phyloP scores from a whole-genome alignment of 2,113 vertebrate species.

The Apistogramma diplotaenia region DNA sequence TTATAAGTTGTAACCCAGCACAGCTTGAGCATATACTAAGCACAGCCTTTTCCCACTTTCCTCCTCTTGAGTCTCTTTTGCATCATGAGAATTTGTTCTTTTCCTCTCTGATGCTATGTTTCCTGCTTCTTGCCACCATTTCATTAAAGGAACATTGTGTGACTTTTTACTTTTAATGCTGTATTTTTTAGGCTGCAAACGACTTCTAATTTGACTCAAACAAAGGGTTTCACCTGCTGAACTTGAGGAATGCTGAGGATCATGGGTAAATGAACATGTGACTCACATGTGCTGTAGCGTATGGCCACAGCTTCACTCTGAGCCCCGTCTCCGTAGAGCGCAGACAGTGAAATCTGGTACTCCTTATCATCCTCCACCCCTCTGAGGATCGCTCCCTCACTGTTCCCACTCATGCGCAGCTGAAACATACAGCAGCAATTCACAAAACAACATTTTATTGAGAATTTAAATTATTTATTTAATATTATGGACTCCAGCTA shows the following conservation, averaged over 20 bases:
- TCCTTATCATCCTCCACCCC: constrained; percentile 84
- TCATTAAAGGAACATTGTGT: no score
- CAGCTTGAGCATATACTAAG: no score
- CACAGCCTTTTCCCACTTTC: no score
- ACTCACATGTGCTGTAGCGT: constrained; percentile 88
- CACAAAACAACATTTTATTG: background rate
- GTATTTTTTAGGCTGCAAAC: background rate
- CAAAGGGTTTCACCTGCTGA: background rate
- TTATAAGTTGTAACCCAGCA: no score
- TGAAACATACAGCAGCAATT: constrained; percentile 43
- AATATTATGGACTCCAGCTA: background rate
- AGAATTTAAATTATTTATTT: background rate
- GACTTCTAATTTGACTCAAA: background rate
- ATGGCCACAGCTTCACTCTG: constrained; percentile 86
- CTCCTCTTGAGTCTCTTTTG: no score
- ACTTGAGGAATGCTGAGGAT: background rate
- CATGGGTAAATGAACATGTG: background rate
- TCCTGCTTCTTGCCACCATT: no score
- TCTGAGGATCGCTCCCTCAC: constrained; percentile 77
- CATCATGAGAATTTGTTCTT: no score
- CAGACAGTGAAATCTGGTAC: constrained; percentile 90
- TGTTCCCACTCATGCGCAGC: constrained; percentile 82
- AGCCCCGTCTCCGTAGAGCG: constrained; percentile 87
- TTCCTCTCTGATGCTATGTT: no score
- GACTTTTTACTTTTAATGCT: background rate